Percentiles rank a stretch among this genome's conserved stretches.
Evolutionary conservation across 2,113 vertebrate genomes (phyloP).

Genomic region (Xiphias gladius): DNA sequence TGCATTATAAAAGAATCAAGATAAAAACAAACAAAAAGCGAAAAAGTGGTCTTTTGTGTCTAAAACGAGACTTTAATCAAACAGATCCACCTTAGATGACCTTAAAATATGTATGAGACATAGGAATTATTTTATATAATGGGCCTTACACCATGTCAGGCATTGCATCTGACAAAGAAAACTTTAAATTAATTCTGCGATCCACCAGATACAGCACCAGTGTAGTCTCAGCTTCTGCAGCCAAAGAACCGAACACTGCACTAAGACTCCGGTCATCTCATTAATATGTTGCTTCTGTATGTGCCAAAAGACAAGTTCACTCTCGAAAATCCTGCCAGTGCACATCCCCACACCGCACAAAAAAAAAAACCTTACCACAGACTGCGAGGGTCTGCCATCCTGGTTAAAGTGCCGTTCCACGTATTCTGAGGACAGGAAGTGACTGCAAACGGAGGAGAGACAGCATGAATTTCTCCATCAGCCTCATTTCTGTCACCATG

Average conservation of each 20-base stretch:
- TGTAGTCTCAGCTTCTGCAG: background rate
- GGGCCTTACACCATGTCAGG: background rate
- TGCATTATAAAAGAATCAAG: conserved; percentile 7
- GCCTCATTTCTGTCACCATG: background rate
- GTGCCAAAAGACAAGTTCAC: conserved; percentile 22
- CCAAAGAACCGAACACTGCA: conserved; percentile 12
- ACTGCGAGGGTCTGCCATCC: conserved; percentile 84
- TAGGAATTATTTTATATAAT: background rate
- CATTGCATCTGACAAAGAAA: conserved; percentile 26
- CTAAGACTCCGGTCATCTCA: conserved; percentile 12
- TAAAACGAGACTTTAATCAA: conserved; percentile 1
- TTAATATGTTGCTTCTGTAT: conserved; percentile 35
- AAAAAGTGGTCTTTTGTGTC: background rate
- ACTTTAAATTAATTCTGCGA: background rate
- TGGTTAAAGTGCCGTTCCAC: conserved; percentile 88
- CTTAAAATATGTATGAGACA: background rate
- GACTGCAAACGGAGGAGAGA: conserved; percentile 78
- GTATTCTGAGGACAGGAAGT: conserved; percentile 92
- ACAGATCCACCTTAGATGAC: background rate
- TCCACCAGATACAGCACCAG: background rate
- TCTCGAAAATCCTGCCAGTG: conserved; percentile 15
- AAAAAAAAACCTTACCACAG: conserved; percentile 81
- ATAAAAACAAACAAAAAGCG: conserved; percentile 1
- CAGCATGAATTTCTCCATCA: conserved; percentile 8
- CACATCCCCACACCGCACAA: background rate